Conservation (phyloP, 2,113 vertebrate genomes). For the Lamprotornis superbus region DNA sequence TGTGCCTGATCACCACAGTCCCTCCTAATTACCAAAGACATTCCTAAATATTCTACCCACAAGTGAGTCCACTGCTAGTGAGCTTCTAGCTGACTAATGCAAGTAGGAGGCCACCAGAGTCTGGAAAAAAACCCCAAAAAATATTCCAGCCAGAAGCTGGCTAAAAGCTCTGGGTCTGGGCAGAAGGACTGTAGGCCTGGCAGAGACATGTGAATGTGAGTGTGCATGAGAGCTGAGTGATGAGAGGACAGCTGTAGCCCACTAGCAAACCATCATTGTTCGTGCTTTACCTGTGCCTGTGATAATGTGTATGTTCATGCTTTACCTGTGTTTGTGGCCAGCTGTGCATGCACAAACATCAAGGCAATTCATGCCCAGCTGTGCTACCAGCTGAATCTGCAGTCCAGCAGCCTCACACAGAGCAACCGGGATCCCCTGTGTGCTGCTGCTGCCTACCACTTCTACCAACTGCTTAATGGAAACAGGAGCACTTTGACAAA, state of each 20-base stretch:
- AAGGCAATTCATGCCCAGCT: neutral
- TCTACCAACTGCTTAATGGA: neutral
- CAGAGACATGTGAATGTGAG: neutral
- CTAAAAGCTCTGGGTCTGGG: neutral
- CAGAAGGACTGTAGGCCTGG: neutral
- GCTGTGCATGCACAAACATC: neutral
- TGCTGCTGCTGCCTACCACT: neutral
- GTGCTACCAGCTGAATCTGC: neutral
- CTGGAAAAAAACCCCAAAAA: fast-evolving
- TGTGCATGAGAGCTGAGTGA: fast-evolving
- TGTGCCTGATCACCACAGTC: neutral
- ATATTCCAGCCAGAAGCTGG: neutral
- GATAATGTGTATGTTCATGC: neutral
- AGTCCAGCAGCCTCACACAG: neutral
- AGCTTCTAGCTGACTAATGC: neutral
- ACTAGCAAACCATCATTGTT: neutral
- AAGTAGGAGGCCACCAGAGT: neutral
- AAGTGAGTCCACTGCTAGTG: neutral
- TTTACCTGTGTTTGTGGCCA: neutral
- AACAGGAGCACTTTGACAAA: neutral
- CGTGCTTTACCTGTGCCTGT: neutral
- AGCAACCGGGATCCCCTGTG: neutral
- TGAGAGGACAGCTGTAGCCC: neutral
- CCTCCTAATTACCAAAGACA: neutral
- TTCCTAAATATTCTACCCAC: neutral